phyloP scores from a whole-genome alignment of 2,888 invertebrate genomes.

The Barypeithes pellucidus region DNA sequence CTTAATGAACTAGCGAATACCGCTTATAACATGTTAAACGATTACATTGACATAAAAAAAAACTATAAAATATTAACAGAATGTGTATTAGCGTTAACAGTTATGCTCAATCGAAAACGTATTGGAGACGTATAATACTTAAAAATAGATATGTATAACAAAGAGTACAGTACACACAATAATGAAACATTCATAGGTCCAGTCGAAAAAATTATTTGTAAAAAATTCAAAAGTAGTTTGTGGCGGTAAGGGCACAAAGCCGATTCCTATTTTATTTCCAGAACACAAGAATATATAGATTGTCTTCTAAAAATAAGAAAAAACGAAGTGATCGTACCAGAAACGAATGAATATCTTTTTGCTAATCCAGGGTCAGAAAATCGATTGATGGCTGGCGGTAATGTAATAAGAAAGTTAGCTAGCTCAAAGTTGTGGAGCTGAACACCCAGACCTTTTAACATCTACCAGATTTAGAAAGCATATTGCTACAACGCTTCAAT shows the following conservation, averaged over 20 bases:
- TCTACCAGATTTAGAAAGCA: conserved; percentile 56
- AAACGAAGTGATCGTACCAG: conserved; percentile 49
- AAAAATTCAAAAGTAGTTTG: conserved; percentile 55
- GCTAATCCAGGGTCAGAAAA: conserved; percentile 55
- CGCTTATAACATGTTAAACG: conserved; percentile 45
- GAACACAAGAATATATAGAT: neutral
- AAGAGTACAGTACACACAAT: neutral
- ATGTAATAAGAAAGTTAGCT: conserved; percentile 52
- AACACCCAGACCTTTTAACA: conserved; percentile 51
- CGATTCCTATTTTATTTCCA: conserved; percentile 56
- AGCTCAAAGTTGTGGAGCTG: conserved; percentile 52
- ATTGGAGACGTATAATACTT: conserved; percentile 55
- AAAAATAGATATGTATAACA: conserved; percentile 46
- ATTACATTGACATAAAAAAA: conserved; percentile 15
- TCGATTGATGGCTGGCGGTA: conserved; percentile 55
- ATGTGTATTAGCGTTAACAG: conserved; percentile 49
- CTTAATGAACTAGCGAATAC: conserved; percentile 46
- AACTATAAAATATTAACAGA: conserved; percentile 56
- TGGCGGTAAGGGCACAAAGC: conserved; percentile 56
- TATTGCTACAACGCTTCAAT: conserved; percentile 57
- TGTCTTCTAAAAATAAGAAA: conserved; percentile 39
- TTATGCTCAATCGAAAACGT: conserved; percentile 56
- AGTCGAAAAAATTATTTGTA: conserved; percentile 39
- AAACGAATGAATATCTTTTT: conserved; percentile 54
- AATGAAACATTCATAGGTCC: conserved; percentile 33